Evolutionary conservation across 2,797 vertebrate species (phyloP).

Genomic region (Rhinophrynus dorsalis): DNA sequence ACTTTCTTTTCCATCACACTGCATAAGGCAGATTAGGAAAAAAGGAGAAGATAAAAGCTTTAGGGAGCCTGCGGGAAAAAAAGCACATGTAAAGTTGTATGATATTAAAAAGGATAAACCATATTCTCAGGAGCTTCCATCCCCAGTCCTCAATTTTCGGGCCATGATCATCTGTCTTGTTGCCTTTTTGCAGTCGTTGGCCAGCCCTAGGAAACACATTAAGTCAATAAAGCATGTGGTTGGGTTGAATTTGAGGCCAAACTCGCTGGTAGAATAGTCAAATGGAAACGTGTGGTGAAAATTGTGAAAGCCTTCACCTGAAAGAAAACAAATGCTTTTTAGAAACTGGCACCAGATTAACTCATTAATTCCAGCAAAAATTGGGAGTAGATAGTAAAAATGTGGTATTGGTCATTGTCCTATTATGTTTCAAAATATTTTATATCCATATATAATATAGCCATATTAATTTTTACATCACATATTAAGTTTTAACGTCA

Average conservation of each 20-base stretch:
- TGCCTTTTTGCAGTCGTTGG: slow-evolving; percentile 71
- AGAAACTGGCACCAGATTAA: no score
- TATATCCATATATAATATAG: no score
- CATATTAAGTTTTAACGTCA: no score
- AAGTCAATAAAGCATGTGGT: slow-evolving; percentile 82
- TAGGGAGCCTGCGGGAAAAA: not conserved
- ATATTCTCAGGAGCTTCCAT: slow-evolving; percentile 65
- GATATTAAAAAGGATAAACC: no score
- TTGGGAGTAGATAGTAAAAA: no score
- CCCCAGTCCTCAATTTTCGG: slow-evolving; percentile 74
- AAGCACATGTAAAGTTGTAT: not conserved
- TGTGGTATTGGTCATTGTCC: no score
- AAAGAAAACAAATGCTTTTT: no score
- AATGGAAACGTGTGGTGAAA: slow-evolving; percentile 81
- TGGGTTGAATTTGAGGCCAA: slow-evolving; percentile 78
- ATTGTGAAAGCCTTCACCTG: slow-evolving; percentile 80
- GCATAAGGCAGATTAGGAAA: not conserved
- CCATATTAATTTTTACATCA: no score
- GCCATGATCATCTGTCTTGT: slow-evolving; percentile 68
- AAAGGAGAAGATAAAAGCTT: not conserved
- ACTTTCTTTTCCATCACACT: not conserved
- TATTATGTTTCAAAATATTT: no score
- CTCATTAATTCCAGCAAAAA: no score
- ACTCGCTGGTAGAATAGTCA: slow-evolving; percentile 77
- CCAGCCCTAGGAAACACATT: slow-evolving; percentile 77